Evolutionary conservation across 2,888 invertebrate species (phyloP).

Genomic region (Scotopteryx bipunctaria): DNA sequence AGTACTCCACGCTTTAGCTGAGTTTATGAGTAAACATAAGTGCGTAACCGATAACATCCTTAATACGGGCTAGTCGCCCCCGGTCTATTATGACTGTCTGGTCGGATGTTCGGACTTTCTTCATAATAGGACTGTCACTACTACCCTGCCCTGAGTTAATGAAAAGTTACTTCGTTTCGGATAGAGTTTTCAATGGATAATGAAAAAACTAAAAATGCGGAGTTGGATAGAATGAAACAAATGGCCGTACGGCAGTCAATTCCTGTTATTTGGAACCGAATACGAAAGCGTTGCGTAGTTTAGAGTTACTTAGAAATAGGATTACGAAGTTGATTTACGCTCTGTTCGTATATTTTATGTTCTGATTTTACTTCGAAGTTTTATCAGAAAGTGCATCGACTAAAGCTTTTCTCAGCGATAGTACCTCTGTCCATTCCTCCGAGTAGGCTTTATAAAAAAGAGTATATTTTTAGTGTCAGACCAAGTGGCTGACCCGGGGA

Average conservation of each 20-base stretch:
- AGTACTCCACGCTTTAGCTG: slow-evolving; percentile 68
- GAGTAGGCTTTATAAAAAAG: slow-evolving; percentile 61
- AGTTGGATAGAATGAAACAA: neutral
- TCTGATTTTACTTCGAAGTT: too few species aligned
- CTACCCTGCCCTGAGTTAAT: slow-evolving; percentile 24
- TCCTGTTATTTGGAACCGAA: neutral
- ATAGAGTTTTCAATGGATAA: slow-evolving; percentile 22
- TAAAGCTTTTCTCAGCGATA: slow-evolving; percentile 5
- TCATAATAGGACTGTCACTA: slow-evolving; percentile 44
- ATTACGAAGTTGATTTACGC: too few species aligned
- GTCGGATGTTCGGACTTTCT: slow-evolving; percentile 46
- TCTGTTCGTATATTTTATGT: too few species aligned
- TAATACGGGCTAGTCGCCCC: slow-evolving; percentile 45
- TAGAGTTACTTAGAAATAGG: too few species aligned
- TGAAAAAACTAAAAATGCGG: slow-evolving; percentile 8
- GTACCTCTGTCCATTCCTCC: slow-evolving; percentile 17
- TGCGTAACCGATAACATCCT: slow-evolving; percentile 73
- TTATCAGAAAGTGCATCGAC: neutral
- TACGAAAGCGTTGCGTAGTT: neutral
- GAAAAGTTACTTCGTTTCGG: slow-evolving; percentile 26
- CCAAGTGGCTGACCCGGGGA: slow-evolving; percentile 65
- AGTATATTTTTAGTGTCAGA: slow-evolving; percentile 71
- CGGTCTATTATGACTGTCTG: slow-evolving; percentile 51
- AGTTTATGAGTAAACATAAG: slow-evolving; percentile 76
- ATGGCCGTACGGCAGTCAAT: neutral